Evolutionary conservation across 2,113 vertebrate genomes (phyloP).

Genomic region (Acrocephalus arundinaceus): DNA sequence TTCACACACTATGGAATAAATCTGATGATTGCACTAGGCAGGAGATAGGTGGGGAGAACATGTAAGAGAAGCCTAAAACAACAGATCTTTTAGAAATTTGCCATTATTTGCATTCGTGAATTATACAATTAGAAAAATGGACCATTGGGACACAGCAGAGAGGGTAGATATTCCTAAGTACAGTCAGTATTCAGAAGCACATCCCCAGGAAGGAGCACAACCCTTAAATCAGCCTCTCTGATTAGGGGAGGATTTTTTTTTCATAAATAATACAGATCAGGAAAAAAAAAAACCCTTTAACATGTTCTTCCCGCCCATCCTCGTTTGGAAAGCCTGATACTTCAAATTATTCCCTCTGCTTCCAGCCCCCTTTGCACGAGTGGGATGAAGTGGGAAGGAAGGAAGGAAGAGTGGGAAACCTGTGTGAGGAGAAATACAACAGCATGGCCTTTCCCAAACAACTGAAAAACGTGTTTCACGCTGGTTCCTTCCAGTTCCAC

Average conservation of each 20-base stretch:
- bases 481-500: neutral
- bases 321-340: fast-evolving
- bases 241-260: neutral
- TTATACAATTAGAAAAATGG: neutral
- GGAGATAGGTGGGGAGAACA: neutral
- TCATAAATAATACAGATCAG: neutral
- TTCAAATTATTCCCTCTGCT: neutral
- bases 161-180: neutral
- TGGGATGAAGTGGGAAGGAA: neutral
- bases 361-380: neutral
- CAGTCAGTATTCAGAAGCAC: neutral
- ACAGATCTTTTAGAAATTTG: neutral
- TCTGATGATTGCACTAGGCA: neutral
- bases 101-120: neutral
- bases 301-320: neutral
- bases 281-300: neutral
- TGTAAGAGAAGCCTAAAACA: neutral
- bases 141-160: neutral
- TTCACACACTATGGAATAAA: neutral
- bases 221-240: neutral
- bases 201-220: neutral
- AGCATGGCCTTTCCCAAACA: neutral
- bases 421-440: neutral
- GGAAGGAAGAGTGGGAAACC: neutral
- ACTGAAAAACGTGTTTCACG: neutral